Evolutionary conservation across 2,888 invertebrate species (phyloP).

Genomic region (Taphrorychus bicolor): DNA sequence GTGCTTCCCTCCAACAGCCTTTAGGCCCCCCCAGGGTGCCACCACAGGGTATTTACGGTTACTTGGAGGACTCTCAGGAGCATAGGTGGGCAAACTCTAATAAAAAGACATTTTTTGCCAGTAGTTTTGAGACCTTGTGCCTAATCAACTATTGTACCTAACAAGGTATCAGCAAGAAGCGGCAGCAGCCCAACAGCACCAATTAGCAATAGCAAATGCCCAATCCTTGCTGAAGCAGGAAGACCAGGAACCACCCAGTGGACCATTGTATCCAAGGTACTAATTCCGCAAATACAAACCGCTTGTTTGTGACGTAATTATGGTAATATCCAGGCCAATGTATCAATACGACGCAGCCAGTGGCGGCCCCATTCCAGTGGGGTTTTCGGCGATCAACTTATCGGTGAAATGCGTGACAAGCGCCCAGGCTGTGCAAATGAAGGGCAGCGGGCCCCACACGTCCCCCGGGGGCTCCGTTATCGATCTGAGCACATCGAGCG

Average conservation of each 20-base stretch:
- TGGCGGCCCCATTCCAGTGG: conserved; percentile 70
- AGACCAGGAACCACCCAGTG: conserved; percentile 74
- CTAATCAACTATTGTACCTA: neutral
- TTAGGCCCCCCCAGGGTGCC: conserved; percentile 60
- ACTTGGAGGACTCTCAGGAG: conserved; percentile 68
- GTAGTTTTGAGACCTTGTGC: too few relatives aligned
- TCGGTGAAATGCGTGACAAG: conserved; percentile 85
- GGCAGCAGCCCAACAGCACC: conserved; percentile 61
- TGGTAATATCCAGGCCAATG: conserved; percentile 75
- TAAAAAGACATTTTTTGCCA: neutral
- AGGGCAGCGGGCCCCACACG: conserved; percentile 71
- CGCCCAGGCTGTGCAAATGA: conserved; percentile 69
- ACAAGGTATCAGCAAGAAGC: conserved; percentile 51
- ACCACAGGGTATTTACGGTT: conserved; percentile 68
- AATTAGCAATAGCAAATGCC: conserved; percentile 63
- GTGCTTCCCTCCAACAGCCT: conserved; percentile 60
- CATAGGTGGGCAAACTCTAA: too few relatives aligned
- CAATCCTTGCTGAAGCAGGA: conserved; percentile 73
- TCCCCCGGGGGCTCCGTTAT: conserved; percentile 82
- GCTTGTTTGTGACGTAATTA: conserved; percentile 3
- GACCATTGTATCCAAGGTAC: conserved; percentile 73
- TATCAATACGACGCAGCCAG: conserved; percentile 79
- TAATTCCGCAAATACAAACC: neutral
- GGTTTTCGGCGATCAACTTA: conserved; percentile 82
- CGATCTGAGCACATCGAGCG: conserved; percentile 86